Percentiles rank a stretch among this genome's conserved stretches.
Conservation (phyloP, 1,140 invertebrate genomes). For the Aphis gossypii region DNA sequence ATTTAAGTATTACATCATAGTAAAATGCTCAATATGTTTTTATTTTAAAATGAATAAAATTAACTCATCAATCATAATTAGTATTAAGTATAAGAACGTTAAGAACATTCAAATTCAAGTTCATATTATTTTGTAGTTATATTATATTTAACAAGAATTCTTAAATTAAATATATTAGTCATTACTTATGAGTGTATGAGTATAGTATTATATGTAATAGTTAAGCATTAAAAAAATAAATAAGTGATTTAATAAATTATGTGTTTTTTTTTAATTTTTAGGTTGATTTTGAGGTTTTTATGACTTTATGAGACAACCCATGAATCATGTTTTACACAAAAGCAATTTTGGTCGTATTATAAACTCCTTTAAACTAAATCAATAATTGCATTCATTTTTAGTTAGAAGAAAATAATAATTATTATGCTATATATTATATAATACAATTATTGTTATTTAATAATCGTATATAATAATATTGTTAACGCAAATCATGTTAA, state of each 20-base stretch:
- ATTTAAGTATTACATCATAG: background rate
- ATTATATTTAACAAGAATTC: no score
- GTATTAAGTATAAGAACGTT: background rate
- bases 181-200: no score
- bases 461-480: no score
- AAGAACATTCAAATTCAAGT: background rate
- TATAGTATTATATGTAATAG: background rate
- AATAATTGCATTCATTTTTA: background rate
- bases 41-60: background rate
- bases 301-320: background rate
- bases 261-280: background rate
- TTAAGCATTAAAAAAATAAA: background rate
- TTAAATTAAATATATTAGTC: background rate
- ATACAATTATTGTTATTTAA: no score
- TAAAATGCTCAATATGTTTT: background rate
- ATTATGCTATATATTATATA: background rate
- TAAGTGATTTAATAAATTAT: background rate
- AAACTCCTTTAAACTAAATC: background rate
- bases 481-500: no score
- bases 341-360: background rate
- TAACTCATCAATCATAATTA: background rate
- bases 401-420: background rate
- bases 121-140: background rate
- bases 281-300: background rate
- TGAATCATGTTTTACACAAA: background rate